These are phyloP conservation scores for Drosophila eohydei DNA, from an alignment of 2,888 invertebrate genomes.

Conservation along the genomic window DNA sequence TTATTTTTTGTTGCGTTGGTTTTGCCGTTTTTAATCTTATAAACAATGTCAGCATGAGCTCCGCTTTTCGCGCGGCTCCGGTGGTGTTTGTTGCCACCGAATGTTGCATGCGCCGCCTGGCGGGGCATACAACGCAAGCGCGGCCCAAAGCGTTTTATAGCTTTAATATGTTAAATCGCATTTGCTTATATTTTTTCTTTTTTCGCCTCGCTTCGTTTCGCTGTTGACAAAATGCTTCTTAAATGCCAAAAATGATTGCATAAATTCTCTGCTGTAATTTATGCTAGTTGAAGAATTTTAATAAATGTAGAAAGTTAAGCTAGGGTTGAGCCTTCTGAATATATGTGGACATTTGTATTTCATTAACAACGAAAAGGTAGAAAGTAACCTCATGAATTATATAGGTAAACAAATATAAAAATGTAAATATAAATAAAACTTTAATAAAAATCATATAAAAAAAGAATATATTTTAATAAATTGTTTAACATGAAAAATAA, in stretches of 20 bases:
- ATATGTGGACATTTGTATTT: neutral
- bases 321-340: neutral
- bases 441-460: too few species aligned
- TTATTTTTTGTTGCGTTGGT: slow-evolving; percentile 45
- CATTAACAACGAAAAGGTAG: neutral
- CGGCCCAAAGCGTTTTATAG: slow-evolving; percentile 57
- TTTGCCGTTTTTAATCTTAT: slow-evolving; percentile 65
- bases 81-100: slow-evolving; percentile 33
- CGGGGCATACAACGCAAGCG: slow-evolving; percentile 19
- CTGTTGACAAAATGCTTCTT: slow-evolving; percentile 25
- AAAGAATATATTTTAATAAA: too few species aligned
- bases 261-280: slow-evolving; percentile 16
- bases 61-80: slow-evolving; percentile 18
- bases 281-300: slow-evolving; percentile 30
- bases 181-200: slow-evolving; percentile 30
- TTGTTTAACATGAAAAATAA: too few species aligned
- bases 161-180: slow-evolving; percentile 74
- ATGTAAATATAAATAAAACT: neutral
- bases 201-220: neutral
- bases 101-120: slow-evolving; percentile 49
- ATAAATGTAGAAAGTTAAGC: slow-evolving; percentile 14
- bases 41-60: slow-evolving; percentile 75
- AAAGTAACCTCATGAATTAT: neutral
- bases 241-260: slow-evolving; percentile 21
- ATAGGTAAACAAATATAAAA: neutral